These are phyloP conservation scores for Rhyacichthys aspro DNA, from an alignment of 2,797 vertebrate species.

Conservation along the genomic window DNA sequence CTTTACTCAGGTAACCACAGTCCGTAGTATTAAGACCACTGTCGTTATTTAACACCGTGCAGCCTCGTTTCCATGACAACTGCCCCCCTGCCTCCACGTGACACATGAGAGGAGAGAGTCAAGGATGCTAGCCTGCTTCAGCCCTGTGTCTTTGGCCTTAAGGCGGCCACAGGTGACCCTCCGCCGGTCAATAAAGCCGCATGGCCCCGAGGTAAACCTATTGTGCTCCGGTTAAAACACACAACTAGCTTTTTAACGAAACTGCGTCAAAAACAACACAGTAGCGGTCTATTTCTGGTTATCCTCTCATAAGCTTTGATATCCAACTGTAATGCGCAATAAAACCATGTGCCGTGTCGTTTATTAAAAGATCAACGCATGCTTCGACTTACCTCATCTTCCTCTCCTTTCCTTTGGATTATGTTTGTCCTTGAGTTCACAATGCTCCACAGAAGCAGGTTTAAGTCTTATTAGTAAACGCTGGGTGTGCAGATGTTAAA, in stretches of 20 bases:
- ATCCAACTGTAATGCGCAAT: slow-evolving; percentile 25
- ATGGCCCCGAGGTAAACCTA: slow-evolving; percentile 18
- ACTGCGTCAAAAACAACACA: slow-evolving; percentile 13
- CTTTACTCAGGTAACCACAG: too few relatives aligned
- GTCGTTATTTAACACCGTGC: slow-evolving; percentile 28
- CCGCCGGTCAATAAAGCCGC: slow-evolving; percentile 20
- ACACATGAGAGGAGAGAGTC: slow-evolving; percentile 49
- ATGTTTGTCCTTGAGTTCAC: slow-evolving; percentile 39
- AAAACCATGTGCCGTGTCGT: slow-evolving; percentile 13
- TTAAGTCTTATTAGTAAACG: slow-evolving; percentile 1
- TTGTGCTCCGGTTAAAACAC: slow-evolving; percentile 15
- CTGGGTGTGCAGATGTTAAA: slow-evolving; percentile 67
- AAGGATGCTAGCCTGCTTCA: slow-evolving; percentile 14
- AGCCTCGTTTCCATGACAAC: slow-evolving; percentile 71
- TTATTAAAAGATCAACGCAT: slow-evolving; percentile 24
- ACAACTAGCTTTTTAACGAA: slow-evolving; percentile 18
- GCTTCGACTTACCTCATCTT: slow-evolving; percentile 81
- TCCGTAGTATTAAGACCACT: too few relatives aligned
- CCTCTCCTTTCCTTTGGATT: slow-evolving; percentile 36
- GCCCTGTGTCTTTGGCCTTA: neutral
- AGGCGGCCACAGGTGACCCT: slow-evolving; percentile 26
- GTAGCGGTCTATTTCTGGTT: neutral
- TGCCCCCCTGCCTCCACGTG: slow-evolving; percentile 58
- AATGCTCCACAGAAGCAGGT: slow-evolving; percentile 25
- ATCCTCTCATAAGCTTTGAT: neutral